These are phyloP conservation scores for Leptinotarsa texana DNA, from an alignment of 1,140 invertebrate species.

Conservation along the genomic window DNA sequence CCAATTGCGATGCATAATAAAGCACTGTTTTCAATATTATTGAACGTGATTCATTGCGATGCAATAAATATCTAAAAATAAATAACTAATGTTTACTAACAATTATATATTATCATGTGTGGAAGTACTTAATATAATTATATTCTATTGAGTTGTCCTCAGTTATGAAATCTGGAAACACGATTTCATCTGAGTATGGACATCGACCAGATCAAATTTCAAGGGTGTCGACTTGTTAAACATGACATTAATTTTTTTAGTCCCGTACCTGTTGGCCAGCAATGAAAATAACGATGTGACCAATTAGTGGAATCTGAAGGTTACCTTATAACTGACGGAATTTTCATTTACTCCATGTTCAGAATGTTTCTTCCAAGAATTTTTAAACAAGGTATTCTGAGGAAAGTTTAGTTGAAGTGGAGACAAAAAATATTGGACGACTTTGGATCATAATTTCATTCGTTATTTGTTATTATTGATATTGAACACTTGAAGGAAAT, in stretches of 20 bases:
- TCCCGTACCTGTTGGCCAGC: background rate
- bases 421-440: no score
- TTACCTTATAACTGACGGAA: background rate
- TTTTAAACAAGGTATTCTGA: no score
- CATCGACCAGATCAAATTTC: constrained; percentile 5
- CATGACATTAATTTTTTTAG: background rate
- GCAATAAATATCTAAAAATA: no score
- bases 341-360: background rate
- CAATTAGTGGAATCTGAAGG: background rate
- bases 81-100: background rate
- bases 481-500: no score
- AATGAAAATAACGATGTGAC: background rate
- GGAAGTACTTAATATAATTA: background rate
- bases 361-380: no score
- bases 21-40: no score
- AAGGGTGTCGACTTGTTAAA: background rate
- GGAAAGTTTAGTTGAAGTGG: no score
- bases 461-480: no score
- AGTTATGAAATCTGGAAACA: background rate
- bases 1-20: no score
- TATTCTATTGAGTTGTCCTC: background rate
- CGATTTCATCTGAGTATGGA: background rate
- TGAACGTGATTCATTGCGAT: no score
- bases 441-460: no score
- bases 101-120: background rate